A percentile compares a stretch with the other conserved stretches of the same genome.
Evolutionary conservation across 1,140 invertebrate species (phyloP).

Genomic region (Pseudoatta argentina): DNA sequence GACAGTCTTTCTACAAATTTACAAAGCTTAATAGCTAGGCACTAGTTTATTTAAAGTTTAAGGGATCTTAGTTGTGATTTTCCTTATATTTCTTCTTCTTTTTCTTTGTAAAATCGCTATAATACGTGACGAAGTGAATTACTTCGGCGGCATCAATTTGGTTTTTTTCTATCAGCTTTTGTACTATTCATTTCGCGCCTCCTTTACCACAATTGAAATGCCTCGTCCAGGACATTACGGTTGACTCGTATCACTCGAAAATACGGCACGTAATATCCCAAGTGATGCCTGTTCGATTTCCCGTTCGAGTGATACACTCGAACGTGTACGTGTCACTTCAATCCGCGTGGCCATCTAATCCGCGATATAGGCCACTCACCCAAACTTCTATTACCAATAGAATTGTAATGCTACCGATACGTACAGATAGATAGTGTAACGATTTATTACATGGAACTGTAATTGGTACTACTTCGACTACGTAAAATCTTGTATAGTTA

Average conservation of each 20-base stretch:
- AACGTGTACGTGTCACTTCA: slow-evolving; percentile 34
- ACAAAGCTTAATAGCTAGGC: not conserved
- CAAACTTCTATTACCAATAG: slow-evolving; percentile 31
- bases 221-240: not conserved
- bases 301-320: slow-evolving; percentile 1
- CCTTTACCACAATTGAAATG: not conserved
- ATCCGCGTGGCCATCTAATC: slow-evolving; percentile 21
- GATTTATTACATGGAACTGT: not conserved
- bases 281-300: slow-evolving; percentile 33
- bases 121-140: not conserved
- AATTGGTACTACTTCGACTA: not conserved
- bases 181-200: not conserved
- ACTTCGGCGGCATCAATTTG: not conserved
- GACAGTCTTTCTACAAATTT: not conserved
- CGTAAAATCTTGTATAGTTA: not conserved
- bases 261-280: slow-evolving; percentile 38
- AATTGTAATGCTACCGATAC: not conserved
- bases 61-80: not conserved
- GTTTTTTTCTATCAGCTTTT: not conserved
- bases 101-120: not conserved
- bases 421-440: not conserved
- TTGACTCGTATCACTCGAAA: slow-evolving; percentile 30
- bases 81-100: not conserved
- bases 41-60: not conserved
- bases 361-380: slow-evolving; percentile 19